A percentile compares a stretch with the other conserved stretches of the same genome.
Conservation (phyloP, 2,797 vertebrate genomes). For the Lacerta agilis region DNA sequence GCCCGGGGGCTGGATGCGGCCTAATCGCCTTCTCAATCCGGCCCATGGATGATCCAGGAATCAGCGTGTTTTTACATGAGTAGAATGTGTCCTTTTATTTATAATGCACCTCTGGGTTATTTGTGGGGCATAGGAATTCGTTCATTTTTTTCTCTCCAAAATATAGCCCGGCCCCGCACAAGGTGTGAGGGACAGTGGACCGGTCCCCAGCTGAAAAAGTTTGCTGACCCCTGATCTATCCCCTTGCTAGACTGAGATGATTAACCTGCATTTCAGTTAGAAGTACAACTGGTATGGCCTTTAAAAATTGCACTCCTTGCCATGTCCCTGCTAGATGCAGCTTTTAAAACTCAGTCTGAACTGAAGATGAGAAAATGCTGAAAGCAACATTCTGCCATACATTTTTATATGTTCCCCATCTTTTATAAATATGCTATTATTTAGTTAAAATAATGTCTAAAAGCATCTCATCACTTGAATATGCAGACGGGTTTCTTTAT, state of each 20-base stretch:
- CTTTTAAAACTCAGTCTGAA: background rate
- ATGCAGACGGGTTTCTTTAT: background rate
- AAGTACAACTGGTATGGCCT: background rate
- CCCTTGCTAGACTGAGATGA: background rate
- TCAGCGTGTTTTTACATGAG: no score
- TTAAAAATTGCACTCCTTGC: background rate
- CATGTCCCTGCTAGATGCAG: background rate
- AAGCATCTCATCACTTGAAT: background rate
- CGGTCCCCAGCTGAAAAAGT: no score
- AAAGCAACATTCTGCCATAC: background rate
- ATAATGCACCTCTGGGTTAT: no score
- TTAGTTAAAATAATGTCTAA: background rate
- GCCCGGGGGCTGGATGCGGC: fast-evolving
- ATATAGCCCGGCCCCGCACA: no score
- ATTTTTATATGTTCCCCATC: background rate
- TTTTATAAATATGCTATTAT: background rate
- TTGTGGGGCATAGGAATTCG: no score
- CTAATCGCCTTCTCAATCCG: no score
- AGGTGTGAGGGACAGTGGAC: no score
- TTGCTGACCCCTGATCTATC: background rate
- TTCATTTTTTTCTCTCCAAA: no score
- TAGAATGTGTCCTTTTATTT: no score
- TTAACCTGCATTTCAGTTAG: background rate
- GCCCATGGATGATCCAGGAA: no score
- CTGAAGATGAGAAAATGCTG: background rate